phyloP scores from a whole-genome alignment of 2,797 vertebrate species.

The Eremophila alpestris region DNA sequence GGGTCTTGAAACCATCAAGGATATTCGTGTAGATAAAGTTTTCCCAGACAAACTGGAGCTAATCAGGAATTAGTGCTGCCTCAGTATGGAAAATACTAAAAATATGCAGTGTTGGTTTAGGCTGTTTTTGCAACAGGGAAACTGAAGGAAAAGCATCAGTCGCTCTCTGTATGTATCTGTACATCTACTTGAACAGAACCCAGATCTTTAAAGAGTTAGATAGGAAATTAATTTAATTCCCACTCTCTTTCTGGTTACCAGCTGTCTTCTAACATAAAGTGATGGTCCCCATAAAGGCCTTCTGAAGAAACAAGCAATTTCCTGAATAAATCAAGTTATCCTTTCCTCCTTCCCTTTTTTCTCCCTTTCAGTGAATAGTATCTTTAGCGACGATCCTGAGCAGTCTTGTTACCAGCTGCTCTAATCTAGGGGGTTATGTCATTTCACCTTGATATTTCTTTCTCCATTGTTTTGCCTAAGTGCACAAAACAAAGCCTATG shows the following conservation, averaged over 20 bases:
- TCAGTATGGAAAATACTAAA: neutral
- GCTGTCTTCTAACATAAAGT: slow-evolving; percentile 58
- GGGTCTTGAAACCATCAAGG: neutral
- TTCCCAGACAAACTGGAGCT: neutral
- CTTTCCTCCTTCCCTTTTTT: slow-evolving; percentile 47
- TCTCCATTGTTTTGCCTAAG: slow-evolving; percentile 14
- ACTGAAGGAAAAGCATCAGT: neutral
- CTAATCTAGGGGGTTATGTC: neutral
- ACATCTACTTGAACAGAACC: slow-evolving; percentile 42
- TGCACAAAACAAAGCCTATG: neutral
- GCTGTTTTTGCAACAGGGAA: neutral
- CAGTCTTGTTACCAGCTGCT: slow-evolving; percentile 62
- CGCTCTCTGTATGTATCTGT: neutral
- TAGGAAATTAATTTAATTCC: slow-evolving; percentile 72
- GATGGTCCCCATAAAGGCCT: slow-evolving; percentile 62
- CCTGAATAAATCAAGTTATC: slow-evolving; percentile 63
- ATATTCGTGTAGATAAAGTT: neutral
- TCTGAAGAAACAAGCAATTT: slow-evolving; percentile 68
- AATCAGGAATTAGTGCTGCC: neutral
- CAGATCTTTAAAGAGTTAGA: slow-evolving; percentile 65
- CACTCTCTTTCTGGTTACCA: slow-evolving; percentile 69
- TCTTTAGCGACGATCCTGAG: slow-evolving; percentile 43
- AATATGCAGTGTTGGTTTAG: neutral
- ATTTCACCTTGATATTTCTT: slow-evolving; percentile 64
- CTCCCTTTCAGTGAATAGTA: slow-evolving; percentile 27